These are phyloP conservation scores for Aurelia aurita complex sp. Pacific DNA, from an alignment of 30 jellyfish, hydroid and myxozoan genomes.

Conservation along the genomic window DNA sequence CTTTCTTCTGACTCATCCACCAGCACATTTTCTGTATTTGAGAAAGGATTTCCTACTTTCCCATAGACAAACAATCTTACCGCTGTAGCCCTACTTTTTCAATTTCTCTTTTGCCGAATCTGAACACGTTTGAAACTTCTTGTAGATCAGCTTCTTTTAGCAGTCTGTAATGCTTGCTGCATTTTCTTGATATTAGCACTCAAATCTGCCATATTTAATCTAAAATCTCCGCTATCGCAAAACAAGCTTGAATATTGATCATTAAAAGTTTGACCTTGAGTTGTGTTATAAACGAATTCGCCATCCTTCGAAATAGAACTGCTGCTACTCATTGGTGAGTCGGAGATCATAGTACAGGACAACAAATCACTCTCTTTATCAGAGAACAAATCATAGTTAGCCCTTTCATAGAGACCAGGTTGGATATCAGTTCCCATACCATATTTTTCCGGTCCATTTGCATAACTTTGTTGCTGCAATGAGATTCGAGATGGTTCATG, in stretches of 20 bases:
- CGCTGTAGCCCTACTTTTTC: no score
- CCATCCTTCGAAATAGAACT: neutral
- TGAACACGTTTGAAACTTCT: no score
- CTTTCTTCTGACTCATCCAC: no score
- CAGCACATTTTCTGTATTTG: no score
- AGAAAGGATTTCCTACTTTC: no score
- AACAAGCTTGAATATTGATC: slow-evolving; percentile 55
- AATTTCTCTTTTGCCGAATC: no score
- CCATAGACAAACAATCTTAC: no score
- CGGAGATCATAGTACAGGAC: slow-evolving; percentile 29
- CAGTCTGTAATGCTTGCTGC: slow-evolving; percentile 45
- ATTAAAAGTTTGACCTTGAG: slow-evolving; percentile 4
- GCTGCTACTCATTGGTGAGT: neutral
- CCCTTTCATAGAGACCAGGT: neutral
- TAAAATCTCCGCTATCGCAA: slow-evolving; percentile 66
- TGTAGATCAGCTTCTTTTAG: slow-evolving; percentile 12
- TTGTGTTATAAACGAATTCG: neutral
- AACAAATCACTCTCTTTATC: slow-evolving; percentile 22
- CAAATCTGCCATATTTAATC: slow-evolving; percentile 46
- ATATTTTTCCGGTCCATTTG: neutral
- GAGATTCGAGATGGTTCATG: neutral
- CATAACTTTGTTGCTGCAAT: neutral
- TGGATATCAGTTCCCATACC: neutral
- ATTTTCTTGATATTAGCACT: slow-evolving; percentile 42
- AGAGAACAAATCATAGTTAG: neutral